phyloP scores from a whole-genome alignment of 2,113 vertebrate species.

The Panthera uncia region DNA sequence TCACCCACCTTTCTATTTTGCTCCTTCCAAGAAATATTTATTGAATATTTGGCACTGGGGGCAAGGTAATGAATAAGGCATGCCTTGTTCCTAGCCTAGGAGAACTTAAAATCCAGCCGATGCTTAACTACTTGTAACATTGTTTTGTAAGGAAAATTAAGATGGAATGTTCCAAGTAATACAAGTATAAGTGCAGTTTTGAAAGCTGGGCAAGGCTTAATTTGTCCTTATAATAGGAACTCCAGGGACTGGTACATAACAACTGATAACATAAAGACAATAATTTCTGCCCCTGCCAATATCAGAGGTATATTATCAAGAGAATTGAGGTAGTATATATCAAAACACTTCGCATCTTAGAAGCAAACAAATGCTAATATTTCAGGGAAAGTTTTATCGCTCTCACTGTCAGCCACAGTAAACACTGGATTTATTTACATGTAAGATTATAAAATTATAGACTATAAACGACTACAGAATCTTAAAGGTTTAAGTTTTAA shows the following conservation, averaged over 20 bases:
- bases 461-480: neutral
- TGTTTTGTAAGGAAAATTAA: neutral
- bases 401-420: neutral
- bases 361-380: neutral
- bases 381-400: neutral
- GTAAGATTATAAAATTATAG: neutral
- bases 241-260: neutral
- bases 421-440: neutral
- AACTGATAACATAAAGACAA: neutral
- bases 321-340: neutral
- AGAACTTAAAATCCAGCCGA: neutral
- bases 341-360: neutral
- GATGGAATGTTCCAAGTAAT: neutral
- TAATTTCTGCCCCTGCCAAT: neutral
- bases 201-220: neutral
- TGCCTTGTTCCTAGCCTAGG: neutral
- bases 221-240: neutral
- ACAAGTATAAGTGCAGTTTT: neutral
- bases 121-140: neutral
- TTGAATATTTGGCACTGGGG: neutral
- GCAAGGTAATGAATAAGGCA: neutral
- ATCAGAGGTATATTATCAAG: neutral
- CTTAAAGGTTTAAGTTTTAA: neutral
- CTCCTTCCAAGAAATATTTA: neutral
- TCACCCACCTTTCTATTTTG: neutral